These are phyloP conservation scores for Helicoverpa zea DNA, from an alignment of 1,140 invertebrate species.

Conservation along the genomic window DNA sequence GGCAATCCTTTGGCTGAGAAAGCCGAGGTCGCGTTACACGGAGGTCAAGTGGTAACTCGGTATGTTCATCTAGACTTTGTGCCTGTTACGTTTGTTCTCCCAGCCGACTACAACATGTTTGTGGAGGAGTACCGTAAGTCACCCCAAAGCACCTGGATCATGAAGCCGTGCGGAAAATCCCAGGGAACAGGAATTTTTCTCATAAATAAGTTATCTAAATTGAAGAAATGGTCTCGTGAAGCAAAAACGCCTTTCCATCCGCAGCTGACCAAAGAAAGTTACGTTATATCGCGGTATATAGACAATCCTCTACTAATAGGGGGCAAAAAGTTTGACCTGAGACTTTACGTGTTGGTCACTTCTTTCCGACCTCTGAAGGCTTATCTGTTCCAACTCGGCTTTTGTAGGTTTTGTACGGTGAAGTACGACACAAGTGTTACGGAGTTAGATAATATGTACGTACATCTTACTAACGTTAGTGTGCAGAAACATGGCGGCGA, in stretches of 20 bases:
- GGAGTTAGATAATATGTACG: slow-evolving; percentile 94
- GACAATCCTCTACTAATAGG: slow-evolving; percentile 94
- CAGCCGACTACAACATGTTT: slow-evolving; percentile 98
- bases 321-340: slow-evolving; percentile 95
- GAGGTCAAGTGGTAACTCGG: slow-evolving; percentile 91
- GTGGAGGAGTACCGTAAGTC: slow-evolving; percentile 98
- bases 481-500: slow-evolving; percentile 95
- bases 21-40: slow-evolving; percentile 81
- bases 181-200: slow-evolving; percentile 96
- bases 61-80: slow-evolving; percentile 96
- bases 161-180: slow-evolving; percentile 98
- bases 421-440: slow-evolving; percentile 94
- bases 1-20: slow-evolving; percentile 94
- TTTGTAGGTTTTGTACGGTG: slow-evolving; percentile 93
- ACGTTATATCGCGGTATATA: slow-evolving; percentile 96
- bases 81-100: slow-evolving; percentile 97
- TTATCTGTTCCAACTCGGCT: slow-evolving; percentile 94
- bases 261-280: slow-evolving; percentile 94
- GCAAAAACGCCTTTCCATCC: slow-evolving; percentile 94
- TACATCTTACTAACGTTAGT: slow-evolving; percentile 96
- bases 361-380: slow-evolving; percentile 93
- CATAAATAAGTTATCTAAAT: slow-evolving; percentile 95
- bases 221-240: slow-evolving; percentile 95
- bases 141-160: slow-evolving; percentile 98
- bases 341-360: slow-evolving; percentile 94